phyloP scores from a whole-genome alignment of 1,140 invertebrate genomes.

The Ooceraea biroi region DNA sequence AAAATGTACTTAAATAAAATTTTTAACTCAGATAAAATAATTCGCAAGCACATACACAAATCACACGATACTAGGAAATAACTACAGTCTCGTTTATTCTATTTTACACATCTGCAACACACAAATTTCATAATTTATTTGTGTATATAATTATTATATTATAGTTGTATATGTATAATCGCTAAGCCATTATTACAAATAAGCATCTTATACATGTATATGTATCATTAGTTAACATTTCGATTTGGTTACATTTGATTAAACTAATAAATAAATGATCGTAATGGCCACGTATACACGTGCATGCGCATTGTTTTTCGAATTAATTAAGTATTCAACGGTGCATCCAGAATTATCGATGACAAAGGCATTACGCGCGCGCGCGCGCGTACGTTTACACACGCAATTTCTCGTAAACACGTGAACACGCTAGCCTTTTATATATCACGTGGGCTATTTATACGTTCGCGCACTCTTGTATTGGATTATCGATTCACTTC shows the following conservation, averaged over 20 bases:
- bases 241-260: background rate
- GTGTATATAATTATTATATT: no score
- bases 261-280: background rate
- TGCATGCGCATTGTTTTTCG: background rate
- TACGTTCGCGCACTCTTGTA: slow-evolving; percentile 15
- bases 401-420: slow-evolving; percentile 10
- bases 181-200: no score
- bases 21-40: no score
- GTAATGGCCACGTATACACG: background rate
- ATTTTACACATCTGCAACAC: no score
- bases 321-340: slow-evolving; percentile 13
- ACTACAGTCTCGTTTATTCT: no score
- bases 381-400: background rate
- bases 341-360: slow-evolving; percentile 18
- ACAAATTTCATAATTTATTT: no score
- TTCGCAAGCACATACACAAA: no score
- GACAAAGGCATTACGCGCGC: background rate
- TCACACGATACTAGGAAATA: no score
- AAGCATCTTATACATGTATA: no score
- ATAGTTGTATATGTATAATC: no score
- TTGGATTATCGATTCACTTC: slow-evolving; percentile 29
- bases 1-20: no score
- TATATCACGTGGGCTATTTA: slow-evolving; percentile 29
- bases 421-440: slow-evolving; percentile 31
- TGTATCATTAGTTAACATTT: no score